Evolutionary conservation across 1,140 invertebrate genomes (phyloP).

Genomic region (Holotrichia oblita): DNA sequence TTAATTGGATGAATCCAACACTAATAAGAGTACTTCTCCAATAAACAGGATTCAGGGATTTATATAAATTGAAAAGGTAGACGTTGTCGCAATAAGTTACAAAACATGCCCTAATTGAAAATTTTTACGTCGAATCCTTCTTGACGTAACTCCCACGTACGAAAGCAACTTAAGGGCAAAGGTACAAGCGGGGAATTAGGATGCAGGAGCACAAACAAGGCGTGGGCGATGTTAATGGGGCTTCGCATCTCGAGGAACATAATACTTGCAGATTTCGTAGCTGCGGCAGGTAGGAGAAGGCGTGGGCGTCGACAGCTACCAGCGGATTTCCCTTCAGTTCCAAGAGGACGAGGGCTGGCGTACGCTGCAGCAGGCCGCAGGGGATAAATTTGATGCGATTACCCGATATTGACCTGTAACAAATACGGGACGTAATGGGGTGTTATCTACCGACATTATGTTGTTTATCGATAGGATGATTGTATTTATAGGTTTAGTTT

Average conservation of each 20-base stretch:
- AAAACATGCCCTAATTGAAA: too few relatives aligned
- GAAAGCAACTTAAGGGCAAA: too few relatives aligned
- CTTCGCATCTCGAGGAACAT: conserved; percentile 42
- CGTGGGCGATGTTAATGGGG: background rate
- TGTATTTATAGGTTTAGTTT: too few relatives aligned
- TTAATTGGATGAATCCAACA: too few relatives aligned
- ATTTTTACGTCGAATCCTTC: too few relatives aligned
- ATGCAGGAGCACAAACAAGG: background rate
- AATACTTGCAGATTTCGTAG: conserved; percentile 78
- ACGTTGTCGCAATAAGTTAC: too few relatives aligned
- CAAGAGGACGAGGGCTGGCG: conserved; percentile 69
- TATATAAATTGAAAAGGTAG: too few relatives aligned
- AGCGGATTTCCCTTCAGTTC: conserved; percentile 79
- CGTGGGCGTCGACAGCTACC: conserved; percentile 69
- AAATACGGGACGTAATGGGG: background rate
- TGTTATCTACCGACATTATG: too few relatives aligned
- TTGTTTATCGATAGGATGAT: too few relatives aligned
- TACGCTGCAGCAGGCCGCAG: conserved; percentile 68
- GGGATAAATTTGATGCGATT: conserved; percentile 74
- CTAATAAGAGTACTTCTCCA: too few relatives aligned
- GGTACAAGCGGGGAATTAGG: background rate
- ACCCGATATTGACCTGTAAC: conserved; percentile 72
- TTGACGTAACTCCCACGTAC: too few relatives aligned
- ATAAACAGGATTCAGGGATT: too few relatives aligned
- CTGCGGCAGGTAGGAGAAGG: conserved; percentile 72